These are phyloP conservation scores for Oxytorus armatus DNA, from an alignment of 2,888 invertebrate species.

Conservation along the genomic window DNA sequence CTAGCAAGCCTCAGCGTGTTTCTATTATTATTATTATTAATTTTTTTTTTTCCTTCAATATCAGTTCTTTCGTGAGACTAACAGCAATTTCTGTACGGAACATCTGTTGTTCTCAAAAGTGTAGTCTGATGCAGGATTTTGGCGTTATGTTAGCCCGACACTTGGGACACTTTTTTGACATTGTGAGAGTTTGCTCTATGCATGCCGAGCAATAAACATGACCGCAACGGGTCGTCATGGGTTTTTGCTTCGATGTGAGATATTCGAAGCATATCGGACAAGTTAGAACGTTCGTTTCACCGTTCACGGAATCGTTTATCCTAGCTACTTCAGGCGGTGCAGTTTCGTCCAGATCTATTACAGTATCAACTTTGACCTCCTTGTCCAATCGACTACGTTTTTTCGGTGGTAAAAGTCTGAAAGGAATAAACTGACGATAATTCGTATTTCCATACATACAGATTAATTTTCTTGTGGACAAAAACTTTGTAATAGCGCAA, in stretches of 20 bases:
- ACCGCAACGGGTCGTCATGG: conserved; percentile 77
- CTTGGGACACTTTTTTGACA: conserved; percentile 75
- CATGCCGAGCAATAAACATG: conserved; percentile 77
- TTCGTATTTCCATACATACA: background rate
- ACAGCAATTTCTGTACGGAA: background rate
- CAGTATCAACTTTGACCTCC: background rate
- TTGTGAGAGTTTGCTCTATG: conserved; percentile 65
- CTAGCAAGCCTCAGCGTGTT: background rate
- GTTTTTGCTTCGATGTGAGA: conserved; percentile 70
- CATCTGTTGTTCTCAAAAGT: conserved; percentile 67
- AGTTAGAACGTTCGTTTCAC: conserved; percentile 54
- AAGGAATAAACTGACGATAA: background rate
- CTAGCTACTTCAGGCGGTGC: conserved; percentile 28
- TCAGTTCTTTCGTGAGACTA: background rate
- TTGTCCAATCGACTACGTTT: conserved; percentile 45
- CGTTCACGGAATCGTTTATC: conserved; percentile 59
- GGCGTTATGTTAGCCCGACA: conserved; percentile 71
- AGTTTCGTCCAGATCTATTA: conserved; percentile 67
- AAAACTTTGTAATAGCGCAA: no score
- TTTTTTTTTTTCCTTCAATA: conserved; percentile 4
- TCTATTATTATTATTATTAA: background rate
- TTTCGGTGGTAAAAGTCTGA: conserved; percentile 52
- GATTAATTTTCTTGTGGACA: no score
- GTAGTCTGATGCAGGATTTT: conserved; percentile 74
- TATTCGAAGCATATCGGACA: conserved; percentile 78